Base-by-base conservation (phyloP, 2,797 vertebrate genomes). In the Enteromius afrohamiltoni region DNA sequence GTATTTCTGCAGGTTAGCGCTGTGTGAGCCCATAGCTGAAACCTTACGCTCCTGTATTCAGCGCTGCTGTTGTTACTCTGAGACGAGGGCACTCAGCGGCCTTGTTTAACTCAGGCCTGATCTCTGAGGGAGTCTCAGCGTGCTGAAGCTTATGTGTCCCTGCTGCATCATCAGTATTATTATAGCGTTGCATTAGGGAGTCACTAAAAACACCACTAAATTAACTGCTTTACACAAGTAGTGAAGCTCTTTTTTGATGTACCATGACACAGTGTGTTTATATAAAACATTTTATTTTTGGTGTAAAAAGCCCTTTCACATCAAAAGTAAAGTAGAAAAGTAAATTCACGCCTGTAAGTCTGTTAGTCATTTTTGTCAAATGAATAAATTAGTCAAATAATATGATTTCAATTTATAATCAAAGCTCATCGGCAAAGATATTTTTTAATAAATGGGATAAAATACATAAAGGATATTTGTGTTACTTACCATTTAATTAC, bases 11-110 rank as follows among this genome's bases (percentile, higher is more conserved):
- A 87, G 82, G 89, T 91, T 83, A 83, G 88, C 77, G 79, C 80
- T 89, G 82, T 89, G 74, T 69, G 85, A 88, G 89, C 87, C 87
- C 89, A 91, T 89, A 79, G 60, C 81, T 92, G 92, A 92, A 93
- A 93, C 92, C 84, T 87, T 91, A 93, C 87, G 91, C 92, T 87
- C 51, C 85, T 82, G 88, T 86, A 90, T 93, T 93, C 37, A 77
- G 62, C 29, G 14, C 29, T 64, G 29, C 62, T 1, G 14, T 62
- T 64, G 17, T 64, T 58, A 37, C 21, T 16, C 51, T 37, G 86
- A 90, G 87, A 31, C n/a, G 14, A 23, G 13, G 49, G 29, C 49
- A 8, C 71, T 55, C 29, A 74, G 71, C 10, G 1, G 11, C 13
- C 11, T 85, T 87, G 91, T 87, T 90, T 89, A 85, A 86, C 71